Percentiles rank a stretch among this genome's conserved stretches.
These are phyloP conservation scores for Leptopilina boulardi DNA, from an alignment of 1,140 invertebrate species.

Conservation along the genomic window DNA sequence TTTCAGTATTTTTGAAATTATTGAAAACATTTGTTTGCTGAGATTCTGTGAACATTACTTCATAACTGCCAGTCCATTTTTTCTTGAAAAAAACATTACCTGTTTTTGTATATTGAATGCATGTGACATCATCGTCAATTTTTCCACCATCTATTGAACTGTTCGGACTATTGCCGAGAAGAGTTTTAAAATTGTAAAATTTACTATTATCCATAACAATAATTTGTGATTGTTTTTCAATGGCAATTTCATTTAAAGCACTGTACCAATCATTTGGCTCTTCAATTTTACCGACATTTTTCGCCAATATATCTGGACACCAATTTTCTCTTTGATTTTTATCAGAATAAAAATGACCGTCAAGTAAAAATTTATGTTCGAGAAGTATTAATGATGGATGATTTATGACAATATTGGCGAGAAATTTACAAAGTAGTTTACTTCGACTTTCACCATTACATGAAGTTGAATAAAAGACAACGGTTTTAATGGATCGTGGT, in stretches of 20 bases:
- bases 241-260: not conserved
- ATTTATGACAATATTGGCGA: not conserved
- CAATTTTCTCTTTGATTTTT: not conserved
- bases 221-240: not conserved
- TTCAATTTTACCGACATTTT: not conserved
- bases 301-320: not conserved
- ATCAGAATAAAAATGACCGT: not conserved
- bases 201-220: not conserved
- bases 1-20: not conserved
- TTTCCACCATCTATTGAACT: not conserved
- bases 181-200: not conserved
- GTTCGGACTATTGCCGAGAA: not conserved
- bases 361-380: not conserved
- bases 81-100: not conserved
- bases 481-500: not conserved
- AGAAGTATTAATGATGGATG: not conserved
- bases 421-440: not conserved
- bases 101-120: not conserved
- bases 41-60: not conserved
- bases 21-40: not conserved
- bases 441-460: not conserved
- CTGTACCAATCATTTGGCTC: not conserved
- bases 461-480: slow-evolving; percentile 23
- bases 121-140: not conserved
- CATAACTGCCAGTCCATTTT: not conserved